Conservation (phyloP, 2,797 vertebrate genomes). For the Gambusia yucatana region DNA sequence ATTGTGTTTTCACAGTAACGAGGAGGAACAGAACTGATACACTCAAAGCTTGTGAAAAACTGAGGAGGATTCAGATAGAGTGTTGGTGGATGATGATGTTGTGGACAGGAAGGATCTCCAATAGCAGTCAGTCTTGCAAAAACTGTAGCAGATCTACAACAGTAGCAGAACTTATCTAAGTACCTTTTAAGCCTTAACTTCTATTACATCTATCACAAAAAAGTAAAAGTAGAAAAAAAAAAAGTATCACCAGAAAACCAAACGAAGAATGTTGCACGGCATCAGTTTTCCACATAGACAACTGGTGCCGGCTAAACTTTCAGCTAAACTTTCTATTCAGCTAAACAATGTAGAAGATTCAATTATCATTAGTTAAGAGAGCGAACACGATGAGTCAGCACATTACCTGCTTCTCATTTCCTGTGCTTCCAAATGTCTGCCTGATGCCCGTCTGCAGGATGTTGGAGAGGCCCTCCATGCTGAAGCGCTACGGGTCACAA, state of each 20-base stretch:
- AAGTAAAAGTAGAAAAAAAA: not conserved
- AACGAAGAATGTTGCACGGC: not conserved
- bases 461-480: conserved; percentile 98
- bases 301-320: no score
- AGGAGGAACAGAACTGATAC: not conserved
- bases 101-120: not conserved
- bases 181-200: not conserved
- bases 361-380: not conserved
- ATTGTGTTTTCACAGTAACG: no score
- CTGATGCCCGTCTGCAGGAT: conserved; percentile 95
- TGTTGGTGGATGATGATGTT: not conserved
- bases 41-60: not conserved
- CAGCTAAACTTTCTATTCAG: no score
- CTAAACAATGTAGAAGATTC: not conserved
- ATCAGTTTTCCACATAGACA: not conserved
- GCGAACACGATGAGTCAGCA: not conserved
- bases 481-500: conserved; percentile 87
- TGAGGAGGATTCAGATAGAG: not conserved
- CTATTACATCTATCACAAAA: not conserved
- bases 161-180: not conserved
- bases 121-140: not conserved
- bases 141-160: not conserved
- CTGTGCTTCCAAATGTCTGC: conserved; percentile 93
- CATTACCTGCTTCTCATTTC: conserved; percentile 91
- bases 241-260: not conserved